Percentiles rank a stretch among this genome's conserved stretches.
These are phyloP conservation scores for Crotophaga sulcirostris DNA, from an alignment of 2,113 vertebrate genomes.

Conservation along the genomic window DNA sequence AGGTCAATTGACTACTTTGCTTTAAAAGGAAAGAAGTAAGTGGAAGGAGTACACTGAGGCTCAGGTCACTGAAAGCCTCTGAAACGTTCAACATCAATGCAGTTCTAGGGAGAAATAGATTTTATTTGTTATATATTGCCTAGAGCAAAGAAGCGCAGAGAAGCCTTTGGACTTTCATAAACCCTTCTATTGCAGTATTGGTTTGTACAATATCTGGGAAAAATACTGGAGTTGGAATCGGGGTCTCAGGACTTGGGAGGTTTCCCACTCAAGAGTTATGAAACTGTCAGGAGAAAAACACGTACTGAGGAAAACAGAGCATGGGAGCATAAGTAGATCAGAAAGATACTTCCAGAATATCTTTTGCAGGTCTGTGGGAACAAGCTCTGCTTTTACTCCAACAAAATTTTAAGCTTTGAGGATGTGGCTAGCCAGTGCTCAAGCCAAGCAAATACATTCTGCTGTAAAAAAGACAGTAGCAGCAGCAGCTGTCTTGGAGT, in stretches of 20 bases:
- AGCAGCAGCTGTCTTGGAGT: constrained; percentile 43
- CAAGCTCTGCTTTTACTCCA: constrained; percentile 36
- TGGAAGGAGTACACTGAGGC: rapidly evolving
- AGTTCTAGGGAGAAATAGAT: not conserved
- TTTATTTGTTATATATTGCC: not conserved
- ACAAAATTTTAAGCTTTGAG: not conserved
- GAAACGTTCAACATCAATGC: not conserved
- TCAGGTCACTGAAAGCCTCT: not conserved
- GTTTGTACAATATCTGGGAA: not conserved
- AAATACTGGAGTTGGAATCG: constrained; percentile 2
- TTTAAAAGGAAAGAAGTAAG: not conserved
- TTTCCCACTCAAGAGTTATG: constrained; percentile 33
- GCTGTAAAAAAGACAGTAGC: constrained; percentile 7
- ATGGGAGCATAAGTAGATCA: constrained; percentile 26
- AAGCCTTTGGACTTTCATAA: not conserved
- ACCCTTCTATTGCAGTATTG: not conserved
- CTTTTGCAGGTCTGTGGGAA: constrained; percentile 31
- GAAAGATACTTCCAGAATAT: constrained; percentile 25
- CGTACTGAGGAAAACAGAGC: not conserved
- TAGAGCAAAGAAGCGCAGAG: not conserved
- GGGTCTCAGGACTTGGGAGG: not conserved
- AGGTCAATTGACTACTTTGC: not conserved
- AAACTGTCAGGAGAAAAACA: constrained; percentile 19
- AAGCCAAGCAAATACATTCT: constrained; percentile 21
- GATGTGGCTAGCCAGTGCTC: not conserved